These are phyloP conservation scores for Magallana gigas DNA, from an alignment of 1,140 invertebrate species.

Conservation along the genomic window DNA sequence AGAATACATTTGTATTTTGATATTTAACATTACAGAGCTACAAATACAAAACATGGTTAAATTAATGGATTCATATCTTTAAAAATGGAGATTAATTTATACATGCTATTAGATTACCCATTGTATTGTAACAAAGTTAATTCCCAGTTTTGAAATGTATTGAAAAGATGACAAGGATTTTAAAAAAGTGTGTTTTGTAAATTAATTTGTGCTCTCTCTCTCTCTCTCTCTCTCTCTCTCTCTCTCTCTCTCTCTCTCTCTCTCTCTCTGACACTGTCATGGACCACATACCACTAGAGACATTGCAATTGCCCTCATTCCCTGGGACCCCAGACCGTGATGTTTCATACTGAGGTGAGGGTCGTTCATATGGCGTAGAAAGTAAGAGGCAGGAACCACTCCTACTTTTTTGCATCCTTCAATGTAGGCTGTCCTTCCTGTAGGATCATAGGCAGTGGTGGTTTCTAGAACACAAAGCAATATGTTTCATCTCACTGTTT, in stretches of 20 bases:
- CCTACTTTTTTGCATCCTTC: slow-evolving; percentile 75
- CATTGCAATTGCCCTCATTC: slow-evolving; percentile 75
- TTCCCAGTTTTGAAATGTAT: not conserved
- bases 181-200: too few relatives aligned
- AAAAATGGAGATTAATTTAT: too few relatives aligned
- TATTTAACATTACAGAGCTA: not conserved
- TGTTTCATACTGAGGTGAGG: slow-evolving; percentile 74
- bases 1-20: not conserved
- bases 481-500: not conserved
- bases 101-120: too few relatives aligned
- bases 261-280: too few relatives aligned
- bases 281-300: slow-evolving; percentile 71
- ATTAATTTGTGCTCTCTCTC: too few relatives aligned
- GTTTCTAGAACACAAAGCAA: slow-evolving; percentile 59
- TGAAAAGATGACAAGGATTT: not conserved
- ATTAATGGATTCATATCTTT: too few relatives aligned
- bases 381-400: slow-evolving; percentile 78
- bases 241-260: too few relatives aligned
- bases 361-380: slow-evolving; percentile 78
- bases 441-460: slow-evolving; percentile 72
- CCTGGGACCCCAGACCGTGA: slow-evolving; percentile 76
- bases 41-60: not conserved
- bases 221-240: too few relatives aligned
- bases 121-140: too few relatives aligned
- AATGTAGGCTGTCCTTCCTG: slow-evolving; percentile 76